Evolutionary conservation across 2,888 invertebrate species (phyloP), one percentile per base, ranked within the genome.

Genomic region (Seira musarum): DNA sequence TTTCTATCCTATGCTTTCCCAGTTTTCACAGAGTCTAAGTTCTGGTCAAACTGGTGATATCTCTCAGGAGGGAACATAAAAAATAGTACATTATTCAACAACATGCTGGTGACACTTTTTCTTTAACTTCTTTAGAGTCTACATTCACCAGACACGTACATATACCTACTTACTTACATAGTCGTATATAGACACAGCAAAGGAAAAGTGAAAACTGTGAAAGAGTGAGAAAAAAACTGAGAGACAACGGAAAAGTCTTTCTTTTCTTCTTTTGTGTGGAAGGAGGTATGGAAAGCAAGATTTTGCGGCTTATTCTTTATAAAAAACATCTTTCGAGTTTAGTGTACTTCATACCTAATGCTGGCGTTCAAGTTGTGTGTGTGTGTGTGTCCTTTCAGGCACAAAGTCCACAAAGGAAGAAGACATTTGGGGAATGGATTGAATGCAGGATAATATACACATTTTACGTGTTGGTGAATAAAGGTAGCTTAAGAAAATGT

Each of bases 71-170:
- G 70, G 74, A 22, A 69, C 65, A 74, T 68, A 74, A 80, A 30
- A 8, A 79, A 74, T 74, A 74, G 73, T 80, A 80, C 80, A 80
- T 80, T 74, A 80, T 80, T 80, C 80, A 80, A 74, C 80, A 80
- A 80, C 80, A 80, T 80, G 74, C 74, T 70, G 73, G 73, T 74
- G 80, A 80, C 80, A 80, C 80, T 80, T 80, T 80, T 80, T 66
- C 71, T 73, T 71, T 66, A 68, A 67, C 68, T 64, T 60, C 70
- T 80, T 67, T 68, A 8, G 3, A 13, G 49, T 49, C 3, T 49
- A 49, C 49, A 49, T 30, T 30, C 30, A 30, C 8, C 2, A 30
- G 30, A 8, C 30, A 30, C 8, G 30, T 8, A 30, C 8, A 30
- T 30, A 30, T 30, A n/a, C n/a, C n/a, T 13, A 40, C 5, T 40